These are phyloP conservation scores for Deilephila elpenor DNA, from an alignment of 2,888 invertebrate genomes.

Conservation along the genomic window DNA sequence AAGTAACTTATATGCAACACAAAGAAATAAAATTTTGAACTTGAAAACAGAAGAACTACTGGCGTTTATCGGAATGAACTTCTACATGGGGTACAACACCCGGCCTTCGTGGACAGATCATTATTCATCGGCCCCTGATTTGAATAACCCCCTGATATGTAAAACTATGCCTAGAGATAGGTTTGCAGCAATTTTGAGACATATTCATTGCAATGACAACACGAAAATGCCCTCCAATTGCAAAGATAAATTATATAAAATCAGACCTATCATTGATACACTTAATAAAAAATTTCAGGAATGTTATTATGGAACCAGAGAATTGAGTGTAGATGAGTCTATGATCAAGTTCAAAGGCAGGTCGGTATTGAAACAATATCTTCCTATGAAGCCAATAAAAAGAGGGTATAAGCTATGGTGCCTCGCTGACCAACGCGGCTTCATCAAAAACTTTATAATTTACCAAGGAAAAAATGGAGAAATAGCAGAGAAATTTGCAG, in stretches of 20 bases:
- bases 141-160: conserved; percentile 38
- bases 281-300: conserved; percentile 41
- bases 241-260: conserved; percentile 36
- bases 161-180: conserved; percentile 35
- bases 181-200: conserved; percentile 27
- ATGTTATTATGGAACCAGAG: conserved; percentile 40
- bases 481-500: conserved; percentile 33
- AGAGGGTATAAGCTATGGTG: conserved; percentile 48
- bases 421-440: conserved; percentile 34
- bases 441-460: conserved; percentile 39
- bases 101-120: conserved; percentile 40
- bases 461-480: conserved; percentile 41
- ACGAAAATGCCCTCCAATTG: conserved; percentile 34
- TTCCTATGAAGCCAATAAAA: conserved; percentile 54
- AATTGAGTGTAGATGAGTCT: conserved; percentile 44
- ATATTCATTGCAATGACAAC: conserved; percentile 32
- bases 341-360: conserved; percentile 44
- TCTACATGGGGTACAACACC: conserved; percentile 34
- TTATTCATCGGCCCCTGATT: conserved; percentile 41
- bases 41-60: conserved; percentile 28
- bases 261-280: conserved; percentile 35
- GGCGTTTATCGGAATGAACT: conserved; percentile 23
- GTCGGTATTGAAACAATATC: conserved; percentile 48
- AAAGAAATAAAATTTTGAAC: conserved; percentile 24
- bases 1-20: conserved; percentile 29